Evolutionary conservation across 2,113 vertebrate species (phyloP).

Genomic region (Ptyas mucosa): DNA sequence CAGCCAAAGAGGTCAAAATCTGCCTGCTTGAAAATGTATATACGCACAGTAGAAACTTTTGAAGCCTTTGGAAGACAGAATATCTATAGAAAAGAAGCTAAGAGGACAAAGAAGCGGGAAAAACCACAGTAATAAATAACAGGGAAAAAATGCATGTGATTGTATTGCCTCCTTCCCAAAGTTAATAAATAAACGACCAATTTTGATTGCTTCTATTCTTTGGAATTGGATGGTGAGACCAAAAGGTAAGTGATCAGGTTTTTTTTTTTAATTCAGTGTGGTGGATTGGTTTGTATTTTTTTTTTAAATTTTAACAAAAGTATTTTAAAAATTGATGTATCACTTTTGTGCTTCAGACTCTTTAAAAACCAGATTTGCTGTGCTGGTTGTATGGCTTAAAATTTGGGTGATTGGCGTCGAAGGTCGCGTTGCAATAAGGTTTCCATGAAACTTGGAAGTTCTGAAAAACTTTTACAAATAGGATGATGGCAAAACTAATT

Average conservation of each 20-base stretch:
- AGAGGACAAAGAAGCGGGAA: not conserved
- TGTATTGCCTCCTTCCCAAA: not conserved
- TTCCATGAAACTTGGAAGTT: not conserved
- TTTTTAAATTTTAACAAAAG: not conserved
- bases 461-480: not conserved
- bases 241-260: not conserved
- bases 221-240: not conserved
- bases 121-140: not conserved
- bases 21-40: not conserved
- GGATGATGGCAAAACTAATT: not conserved
- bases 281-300: not conserved
- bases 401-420: not conserved
- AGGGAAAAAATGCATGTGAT: not conserved
- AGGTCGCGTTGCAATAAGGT: not conserved
- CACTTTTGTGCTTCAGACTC: not conserved
- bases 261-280: not conserved
- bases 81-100: not conserved
- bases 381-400: not conserved
- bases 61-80: not conserved
- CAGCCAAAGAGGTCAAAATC: not conserved
- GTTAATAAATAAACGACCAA: not conserved
- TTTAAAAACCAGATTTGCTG: not conserved
- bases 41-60: not conserved
- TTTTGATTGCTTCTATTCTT: not conserved
- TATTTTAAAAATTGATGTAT: not conserved